Evolutionary conservation across 2,888 invertebrate genomes (phyloP).

Genomic region (Spisula solida): DNA sequence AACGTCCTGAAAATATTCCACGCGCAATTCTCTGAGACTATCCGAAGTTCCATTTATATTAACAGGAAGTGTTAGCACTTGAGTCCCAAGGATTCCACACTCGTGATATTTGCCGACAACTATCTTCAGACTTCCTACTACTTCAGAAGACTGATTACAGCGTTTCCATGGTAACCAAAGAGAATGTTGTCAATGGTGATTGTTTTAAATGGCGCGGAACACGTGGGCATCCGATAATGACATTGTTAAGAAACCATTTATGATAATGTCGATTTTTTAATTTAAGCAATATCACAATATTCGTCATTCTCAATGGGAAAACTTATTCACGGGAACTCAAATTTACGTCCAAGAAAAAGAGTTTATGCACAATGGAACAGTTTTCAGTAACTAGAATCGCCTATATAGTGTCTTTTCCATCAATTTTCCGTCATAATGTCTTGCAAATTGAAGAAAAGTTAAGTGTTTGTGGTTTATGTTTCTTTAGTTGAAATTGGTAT

Average conservation of each 20-base stretch:
- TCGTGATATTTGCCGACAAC: slow-evolving; percentile 33
- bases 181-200: not conserved
- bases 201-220: slow-evolving; percentile 7
- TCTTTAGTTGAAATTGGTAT: no score
- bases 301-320: not conserved
- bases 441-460: no score
- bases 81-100: slow-evolving; percentile 22
- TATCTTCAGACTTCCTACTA: slow-evolving; percentile 37
- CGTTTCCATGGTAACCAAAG: slow-evolving; percentile 47
- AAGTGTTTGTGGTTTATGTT: no score
- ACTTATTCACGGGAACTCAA: not conserved
- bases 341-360: no score
- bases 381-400: no score
- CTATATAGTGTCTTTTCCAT: no score
- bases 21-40: not conserved
- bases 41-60: slow-evolving; percentile 23
- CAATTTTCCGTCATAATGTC: no score
- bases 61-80: slow-evolving; percentile 25
- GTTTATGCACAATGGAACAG: no score
- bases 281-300: not conserved
- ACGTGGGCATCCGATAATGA: not conserved
- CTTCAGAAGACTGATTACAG: slow-evolving; percentile 38
- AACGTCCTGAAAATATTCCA: not conserved
- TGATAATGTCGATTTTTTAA: not conserved
- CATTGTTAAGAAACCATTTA: slow-evolving; percentile 8